Percentiles rank a stretch among this genome's conserved stretches.
Conservation (phyloP, 2,888 invertebrate species). For the Cataglyphis rosenhaueri region DNA sequence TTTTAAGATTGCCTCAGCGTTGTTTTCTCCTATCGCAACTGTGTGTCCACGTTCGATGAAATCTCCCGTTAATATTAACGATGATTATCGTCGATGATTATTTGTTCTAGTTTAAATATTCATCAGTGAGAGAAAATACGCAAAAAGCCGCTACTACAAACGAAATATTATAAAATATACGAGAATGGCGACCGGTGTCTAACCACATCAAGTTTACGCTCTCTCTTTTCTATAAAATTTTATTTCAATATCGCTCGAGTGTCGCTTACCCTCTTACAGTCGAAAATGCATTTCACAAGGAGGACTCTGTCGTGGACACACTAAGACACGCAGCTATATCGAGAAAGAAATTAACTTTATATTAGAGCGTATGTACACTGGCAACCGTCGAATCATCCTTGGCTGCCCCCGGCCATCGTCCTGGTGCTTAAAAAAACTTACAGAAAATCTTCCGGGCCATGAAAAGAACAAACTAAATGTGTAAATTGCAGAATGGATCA, state of each 20-base stretch:
- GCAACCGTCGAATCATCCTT: constrained; percentile 76
- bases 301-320: constrained; percentile 77
- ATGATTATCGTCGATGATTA: constrained; percentile 67
- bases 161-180: constrained; percentile 61
- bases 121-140: constrained; percentile 49
- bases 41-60: constrained; percentile 79
- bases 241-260: constrained; percentile 46
- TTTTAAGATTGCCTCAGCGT: constrained; percentile 85
- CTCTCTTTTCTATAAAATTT: constrained; percentile 75
- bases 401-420: constrained; percentile 78
- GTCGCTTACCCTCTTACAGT: constrained; percentile 63
- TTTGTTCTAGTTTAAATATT: constrained; percentile 71
- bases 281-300: constrained; percentile 47
- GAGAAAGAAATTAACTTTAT: constrained; percentile 75
- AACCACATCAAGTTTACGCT: constrained; percentile 78
- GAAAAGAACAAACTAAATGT: constrained; percentile 84
- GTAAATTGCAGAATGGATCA: constrained; percentile 57
- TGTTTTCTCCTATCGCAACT: constrained; percentile 84
- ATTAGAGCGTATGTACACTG: constrained; percentile 79
- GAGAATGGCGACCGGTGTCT: constrained; percentile 65
- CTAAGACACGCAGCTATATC: constrained; percentile 80
- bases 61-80: constrained; percentile 59
- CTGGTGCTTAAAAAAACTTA: constrained; percentile 80
- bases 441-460: constrained; percentile 81
- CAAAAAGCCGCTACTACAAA: constrained; percentile 52